phyloP scores from a whole-genome alignment of 2,888 invertebrate species.

The Melipona bicolor region DNA sequence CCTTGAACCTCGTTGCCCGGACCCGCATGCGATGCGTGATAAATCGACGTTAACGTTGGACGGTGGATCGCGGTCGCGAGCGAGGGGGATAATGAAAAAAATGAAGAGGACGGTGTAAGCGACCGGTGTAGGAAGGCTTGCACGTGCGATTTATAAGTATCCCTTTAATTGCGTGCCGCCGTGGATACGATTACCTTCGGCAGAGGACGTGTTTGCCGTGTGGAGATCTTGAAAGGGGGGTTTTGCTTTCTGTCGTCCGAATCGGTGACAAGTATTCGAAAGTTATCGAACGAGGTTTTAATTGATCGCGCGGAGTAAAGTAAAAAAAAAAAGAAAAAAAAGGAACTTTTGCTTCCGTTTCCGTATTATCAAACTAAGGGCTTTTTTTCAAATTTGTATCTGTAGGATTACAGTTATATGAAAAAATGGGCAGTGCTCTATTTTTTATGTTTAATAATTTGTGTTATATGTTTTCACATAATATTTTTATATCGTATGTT shows the following conservation, averaged over 20 bases:
- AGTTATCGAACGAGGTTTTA: background rate
- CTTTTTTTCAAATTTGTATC: too few species aligned
- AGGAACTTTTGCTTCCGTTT: background rate
- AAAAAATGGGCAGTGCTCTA: too few species aligned
- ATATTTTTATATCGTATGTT: too few species aligned
- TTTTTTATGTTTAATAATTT: too few species aligned
- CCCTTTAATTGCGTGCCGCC: conserved; percentile 73
- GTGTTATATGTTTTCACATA: too few species aligned
- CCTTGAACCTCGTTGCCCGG: conserved; percentile 60
- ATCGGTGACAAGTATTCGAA: conserved; percentile 1
- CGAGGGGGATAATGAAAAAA: conserved; percentile 55
- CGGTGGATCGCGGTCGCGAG: conserved; percentile 50
- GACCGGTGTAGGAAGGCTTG: conserved; percentile 36
- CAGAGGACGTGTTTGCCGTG: conserved; percentile 8
- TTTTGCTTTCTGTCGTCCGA: background rate
- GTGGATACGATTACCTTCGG: conserved; percentile 48
- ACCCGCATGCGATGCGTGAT: conserved; percentile 64
- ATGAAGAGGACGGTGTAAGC: conserved; percentile 24
- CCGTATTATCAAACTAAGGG: too few species aligned
- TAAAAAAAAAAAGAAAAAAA: background rate
- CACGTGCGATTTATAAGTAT: conserved; percentile 70
- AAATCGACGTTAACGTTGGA: conserved; percentile 49
- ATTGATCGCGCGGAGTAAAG: background rate
- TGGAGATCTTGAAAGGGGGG: background rate
- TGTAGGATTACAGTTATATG: too few species aligned